Evolutionary conservation across 2,888 invertebrate species (phyloP).

Genomic region (Callosobruchus maculatus): DNA sequence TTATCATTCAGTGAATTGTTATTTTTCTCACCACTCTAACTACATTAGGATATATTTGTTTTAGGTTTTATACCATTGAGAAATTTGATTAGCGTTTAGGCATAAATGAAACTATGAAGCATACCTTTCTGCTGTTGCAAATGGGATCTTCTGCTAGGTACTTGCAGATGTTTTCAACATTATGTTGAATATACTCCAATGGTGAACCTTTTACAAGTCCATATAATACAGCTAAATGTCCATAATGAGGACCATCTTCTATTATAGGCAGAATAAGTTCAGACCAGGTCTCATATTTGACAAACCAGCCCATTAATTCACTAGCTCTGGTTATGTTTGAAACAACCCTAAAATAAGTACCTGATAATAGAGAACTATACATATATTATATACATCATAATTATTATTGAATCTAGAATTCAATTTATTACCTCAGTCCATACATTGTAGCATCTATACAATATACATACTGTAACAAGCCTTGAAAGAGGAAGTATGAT

Average conservation of each 20-base stretch:
- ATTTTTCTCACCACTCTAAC: too few relatives aligned
- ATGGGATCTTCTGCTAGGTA: slow-evolving; percentile 59
- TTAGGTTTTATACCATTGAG: too few relatives aligned
- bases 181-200: slow-evolving; percentile 46
- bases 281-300: slow-evolving; percentile 65
- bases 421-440: too few relatives aligned
- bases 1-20: too few relatives aligned
- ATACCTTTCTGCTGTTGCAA: slow-evolving; percentile 59
- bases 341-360: slow-evolving; percentile 11
- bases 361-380: too few relatives aligned
- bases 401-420: too few relatives aligned
- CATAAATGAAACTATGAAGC: neutral
- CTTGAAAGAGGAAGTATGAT: too few relatives aligned
- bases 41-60: too few relatives aligned
- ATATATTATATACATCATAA: too few relatives aligned
- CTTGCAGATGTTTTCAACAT: slow-evolving; percentile 57
- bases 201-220: slow-evolving; percentile 60
- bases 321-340: slow-evolving; percentile 55
- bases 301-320: slow-evolving; percentile 70
- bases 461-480: neutral
- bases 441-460: too few relatives aligned
- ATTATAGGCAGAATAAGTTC: slow-evolving; percentile 63
- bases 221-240: slow-evolving; percentile 59
- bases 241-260: slow-evolving; percentile 52
- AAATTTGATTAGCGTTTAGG: too few relatives aligned